These are phyloP conservation scores for Anneissia japonica DNA, from an alignment of 35 echinoderm and acorn worm genomes.

Conservation along the genomic window DNA sequence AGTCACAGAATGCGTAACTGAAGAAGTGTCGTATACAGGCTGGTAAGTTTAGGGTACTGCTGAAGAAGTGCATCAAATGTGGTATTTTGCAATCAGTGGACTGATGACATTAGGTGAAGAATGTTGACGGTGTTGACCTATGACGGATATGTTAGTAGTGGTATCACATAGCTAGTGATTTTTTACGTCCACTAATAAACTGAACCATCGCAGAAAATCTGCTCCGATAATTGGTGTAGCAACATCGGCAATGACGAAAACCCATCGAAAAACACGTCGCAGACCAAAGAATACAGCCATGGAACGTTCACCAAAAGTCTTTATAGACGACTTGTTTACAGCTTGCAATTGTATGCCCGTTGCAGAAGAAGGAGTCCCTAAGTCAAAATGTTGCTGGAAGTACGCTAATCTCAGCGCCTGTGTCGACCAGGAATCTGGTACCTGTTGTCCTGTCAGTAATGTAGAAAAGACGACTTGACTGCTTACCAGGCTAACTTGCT, in stretches of 20 bases:
- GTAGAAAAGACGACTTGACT: slow-evolving; percentile 2
- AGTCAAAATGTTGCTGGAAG: background rate
- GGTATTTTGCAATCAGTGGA: no score
- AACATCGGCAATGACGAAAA: slow-evolving; percentile 33
- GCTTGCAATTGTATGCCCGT: slow-evolving; percentile 11
- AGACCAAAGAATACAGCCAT: slow-evolving; percentile 20
- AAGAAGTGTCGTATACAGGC: no score
- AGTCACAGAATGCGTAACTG: no score
- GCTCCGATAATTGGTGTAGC: slow-evolving; percentile 30
- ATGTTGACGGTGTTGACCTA: no score
- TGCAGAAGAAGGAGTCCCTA: background rate
- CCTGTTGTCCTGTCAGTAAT: slow-evolving; percentile 6
- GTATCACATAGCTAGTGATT: background rate
- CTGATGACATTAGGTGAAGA: no score
- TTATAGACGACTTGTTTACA: slow-evolving; percentile 30
- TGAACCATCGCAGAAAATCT: slow-evolving; percentile 8
- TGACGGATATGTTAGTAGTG: no score
- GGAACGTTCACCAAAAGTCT: slow-evolving; percentile 19
- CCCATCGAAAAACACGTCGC: slow-evolving; percentile 22
- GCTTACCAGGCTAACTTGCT: background rate
- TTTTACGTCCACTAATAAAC: background rate
- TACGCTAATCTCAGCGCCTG: slow-evolving; percentile 16
- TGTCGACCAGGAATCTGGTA: slow-evolving; percentile 1
- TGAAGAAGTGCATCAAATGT: no score
- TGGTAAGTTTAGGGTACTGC: background rate